Conservation (phyloP, 2,888 invertebrate genomes). For the Cheilosia vulpina region DNA sequence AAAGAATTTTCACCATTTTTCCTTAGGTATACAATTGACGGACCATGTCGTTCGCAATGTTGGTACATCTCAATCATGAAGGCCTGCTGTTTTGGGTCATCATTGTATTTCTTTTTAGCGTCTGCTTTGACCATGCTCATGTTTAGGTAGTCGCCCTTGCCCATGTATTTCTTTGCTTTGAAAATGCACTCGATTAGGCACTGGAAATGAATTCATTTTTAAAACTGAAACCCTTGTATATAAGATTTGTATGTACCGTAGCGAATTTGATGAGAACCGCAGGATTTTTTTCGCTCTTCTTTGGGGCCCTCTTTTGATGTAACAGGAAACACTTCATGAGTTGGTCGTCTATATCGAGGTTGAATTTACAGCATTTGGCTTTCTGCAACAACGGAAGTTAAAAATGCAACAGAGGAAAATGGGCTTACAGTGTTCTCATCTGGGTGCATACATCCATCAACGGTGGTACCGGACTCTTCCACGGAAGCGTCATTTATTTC, state of each 20-base stretch:
- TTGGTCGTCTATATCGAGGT: not conserved
- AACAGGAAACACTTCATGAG: conserved; percentile 60
- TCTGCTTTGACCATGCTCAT: conserved; percentile 79
- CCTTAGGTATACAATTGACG: not conserved
- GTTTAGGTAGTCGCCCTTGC: conserved; percentile 78
- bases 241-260: conserved; percentile 73
- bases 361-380: not conserved
- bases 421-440: not conserved
- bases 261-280: conserved; percentile 74
- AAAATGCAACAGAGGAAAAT: too few species aligned
- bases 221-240: not conserved
- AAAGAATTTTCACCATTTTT: too few species aligned
- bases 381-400: not conserved
- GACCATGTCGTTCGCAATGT: conserved; percentile 76
- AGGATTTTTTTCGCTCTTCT: conserved; percentile 62
- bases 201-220: conserved; percentile 45
- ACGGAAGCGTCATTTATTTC: not conserved
- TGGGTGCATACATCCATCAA: not conserved
- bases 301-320: conserved; percentile 77
- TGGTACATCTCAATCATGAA: conserved; percentile 77
- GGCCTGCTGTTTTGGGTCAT: conserved; percentile 77
- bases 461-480: not conserved
- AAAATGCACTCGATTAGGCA: conserved; percentile 78
- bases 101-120: conserved; percentile 76
- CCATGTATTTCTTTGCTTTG: conserved; percentile 78